Base-by-base conservation (phyloP, 1,140 invertebrate genomes). In the Drosophila trapezifrons region DNA sequence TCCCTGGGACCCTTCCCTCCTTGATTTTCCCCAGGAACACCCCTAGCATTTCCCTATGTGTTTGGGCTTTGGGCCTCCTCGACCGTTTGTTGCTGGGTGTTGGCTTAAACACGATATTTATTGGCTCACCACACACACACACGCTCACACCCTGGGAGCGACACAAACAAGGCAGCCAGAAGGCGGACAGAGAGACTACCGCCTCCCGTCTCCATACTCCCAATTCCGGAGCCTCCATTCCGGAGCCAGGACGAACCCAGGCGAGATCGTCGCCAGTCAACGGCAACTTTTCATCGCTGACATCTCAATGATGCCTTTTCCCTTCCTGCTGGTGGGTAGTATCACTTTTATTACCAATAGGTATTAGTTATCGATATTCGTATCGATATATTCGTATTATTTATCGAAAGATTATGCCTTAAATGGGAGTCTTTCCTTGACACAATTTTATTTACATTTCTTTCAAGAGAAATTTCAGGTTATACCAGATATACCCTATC, bases 51-150 rank as follows among this genome's bases (percentile, higher is more conserved):
- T 40, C 17, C 46, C 40, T 22, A 20, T 55, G 29, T 37, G 46
- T 20, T 35, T 52, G 18, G 51, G 32, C 32, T 18, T 70, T 78
- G 74, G 75, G 64, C 66, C 75, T 70, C 57, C 63, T 37, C 69
- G 59, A 65, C 65, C 67, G 78, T 80, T 83, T 86, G 83, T 77
- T 76, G 42, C 63, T 65, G 76, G 71, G 83, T 87, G 79, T 83
- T 87, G 79, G 83, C 83, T 83, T 86, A 87, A 86, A 82, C 83
- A 86, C 83, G 83, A 86, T 86, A 86, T 86, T 87, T 86, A 86
- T 86, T 86, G 83, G 83, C 83, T 87, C 54, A 73, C 83, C 83
- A 83, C 83, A 64, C 69, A 49, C 40, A 12, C 32, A 20, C 32
- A 38, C 18, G 3, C n/a, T 8, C 40, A 12, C 38, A n/a, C 22